A percentile compares a stretch with the other conserved stretches of the same genome.
These are phyloP conservation scores for Hephaestus fuliginosus DNA, from an alignment of 2,797 vertebrate genomes.

Conservation along the genomic window DNA sequence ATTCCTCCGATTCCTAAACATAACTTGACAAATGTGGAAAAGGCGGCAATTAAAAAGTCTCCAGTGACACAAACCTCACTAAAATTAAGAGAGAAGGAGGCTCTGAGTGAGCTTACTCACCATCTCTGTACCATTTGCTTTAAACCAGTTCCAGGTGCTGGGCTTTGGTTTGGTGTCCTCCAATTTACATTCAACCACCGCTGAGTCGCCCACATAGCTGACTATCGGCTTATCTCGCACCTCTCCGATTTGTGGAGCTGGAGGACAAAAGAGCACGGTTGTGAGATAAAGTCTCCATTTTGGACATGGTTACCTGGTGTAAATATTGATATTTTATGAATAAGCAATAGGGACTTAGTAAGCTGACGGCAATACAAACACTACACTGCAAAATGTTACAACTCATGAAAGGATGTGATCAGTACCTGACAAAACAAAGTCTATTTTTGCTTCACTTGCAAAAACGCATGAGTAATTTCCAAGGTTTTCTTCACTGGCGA, in stretches of 20 bases:
- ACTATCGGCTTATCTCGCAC: constrained; percentile 85
- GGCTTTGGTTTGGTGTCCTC: constrained; percentile 65
- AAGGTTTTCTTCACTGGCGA: constrained; percentile 66
- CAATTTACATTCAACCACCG: constrained; percentile 86
- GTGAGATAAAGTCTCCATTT: too few species aligned
- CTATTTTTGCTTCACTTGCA: constrained; percentile 58
- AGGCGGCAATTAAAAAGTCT: neutral
- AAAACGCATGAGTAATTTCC: constrained; percentile 84
- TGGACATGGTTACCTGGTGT: neutral
- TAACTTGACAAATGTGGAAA: neutral
- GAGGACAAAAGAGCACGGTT: neutral
- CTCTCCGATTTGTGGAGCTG: constrained; percentile 86
- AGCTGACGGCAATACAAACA: neutral
- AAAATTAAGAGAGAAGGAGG: too few species aligned
- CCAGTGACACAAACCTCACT: neutral
- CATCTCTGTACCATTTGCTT: constrained; percentile 85
- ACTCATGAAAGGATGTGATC: neutral
- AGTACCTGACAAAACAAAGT: constrained; percentile 81
- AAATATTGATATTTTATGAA: neutral
- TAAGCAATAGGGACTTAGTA: neutral
- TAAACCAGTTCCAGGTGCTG: constrained; percentile 89
- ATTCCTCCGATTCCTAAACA: neutral
- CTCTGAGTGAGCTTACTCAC: constrained; percentile 66
- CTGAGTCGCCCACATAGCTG: constrained; percentile 87
- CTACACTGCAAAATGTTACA: constrained; percentile 11